These are phyloP conservation scores for Mormyrus proboscirostris DNA, from an alignment of 2,797 vertebrate species.

Conservation along the genomic window DNA sequence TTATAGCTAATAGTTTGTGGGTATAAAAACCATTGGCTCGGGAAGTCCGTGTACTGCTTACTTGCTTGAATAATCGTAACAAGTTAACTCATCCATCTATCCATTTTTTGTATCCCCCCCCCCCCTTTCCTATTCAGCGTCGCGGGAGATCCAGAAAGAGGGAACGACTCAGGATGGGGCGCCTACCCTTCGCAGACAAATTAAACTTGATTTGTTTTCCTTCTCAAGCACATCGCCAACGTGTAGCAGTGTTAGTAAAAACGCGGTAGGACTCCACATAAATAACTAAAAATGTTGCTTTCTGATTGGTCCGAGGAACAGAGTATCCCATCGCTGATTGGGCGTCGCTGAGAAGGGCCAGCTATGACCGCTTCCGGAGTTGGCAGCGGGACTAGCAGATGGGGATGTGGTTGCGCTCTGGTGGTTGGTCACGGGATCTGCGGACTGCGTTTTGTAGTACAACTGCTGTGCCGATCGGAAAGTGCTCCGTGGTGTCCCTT, in stretches of 20 bases:
- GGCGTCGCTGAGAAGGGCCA: neutral
- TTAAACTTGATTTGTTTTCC: neutral
- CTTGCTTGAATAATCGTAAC: neutral
- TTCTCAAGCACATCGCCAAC: neutral
- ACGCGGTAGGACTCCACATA: neutral
- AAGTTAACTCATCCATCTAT: neutral
- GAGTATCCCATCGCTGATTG: constrained; percentile 1
- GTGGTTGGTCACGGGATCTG: constrained; percentile 14
- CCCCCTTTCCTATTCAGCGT: neutral
- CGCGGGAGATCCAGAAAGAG: neutral
- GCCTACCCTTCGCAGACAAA: neutral
- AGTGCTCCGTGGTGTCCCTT: neutral
- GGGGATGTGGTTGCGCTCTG: constrained; percentile 19
- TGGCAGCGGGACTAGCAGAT: neutral
- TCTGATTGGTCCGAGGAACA: constrained; percentile 5
- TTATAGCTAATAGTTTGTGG: neutral
- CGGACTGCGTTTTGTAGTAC: neutral
- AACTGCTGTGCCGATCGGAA: neutral
- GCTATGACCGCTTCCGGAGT: constrained; percentile 7
- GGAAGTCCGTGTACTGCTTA: neutral
- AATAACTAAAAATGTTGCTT: neutral
- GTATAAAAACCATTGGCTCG: neutral
- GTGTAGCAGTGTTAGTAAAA: neutral
- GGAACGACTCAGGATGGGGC: neutral
- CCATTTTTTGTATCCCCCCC: neutral